Percentiles rank a stretch among this genome's conserved stretches.
Conservation (phyloP, 2,888 invertebrate species). For the Rhamnusium bicolor region DNA sequence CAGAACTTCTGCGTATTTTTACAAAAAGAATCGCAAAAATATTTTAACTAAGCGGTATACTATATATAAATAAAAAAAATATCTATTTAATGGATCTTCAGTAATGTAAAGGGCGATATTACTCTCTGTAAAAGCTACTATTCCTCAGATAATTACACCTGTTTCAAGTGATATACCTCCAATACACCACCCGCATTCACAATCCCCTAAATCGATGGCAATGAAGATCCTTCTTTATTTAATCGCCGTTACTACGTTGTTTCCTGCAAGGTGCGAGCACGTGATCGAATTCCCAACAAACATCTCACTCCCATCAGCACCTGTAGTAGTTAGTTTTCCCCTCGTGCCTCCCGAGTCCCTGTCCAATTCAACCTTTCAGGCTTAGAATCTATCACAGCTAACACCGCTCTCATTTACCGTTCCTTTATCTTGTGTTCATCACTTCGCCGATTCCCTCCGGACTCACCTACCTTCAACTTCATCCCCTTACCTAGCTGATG, state of each 20-base stretch:
- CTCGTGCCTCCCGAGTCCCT: constrained; percentile 49
- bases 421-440: constrained; percentile 65
- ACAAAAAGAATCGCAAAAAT: too few species aligned
- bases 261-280: constrained; percentile 62
- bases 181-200: constrained; percentile 23
- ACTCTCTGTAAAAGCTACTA: constrained; percentile 2
- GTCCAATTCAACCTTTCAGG: constrained; percentile 55
- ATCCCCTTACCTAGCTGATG: constrained; percentile 60
- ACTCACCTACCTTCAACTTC: constrained; percentile 43
- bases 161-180: constrained; percentile 27
- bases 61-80: background rate
- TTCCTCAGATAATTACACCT: constrained; percentile 29
- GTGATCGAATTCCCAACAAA: constrained; percentile 66
- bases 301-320: constrained; percentile 59
- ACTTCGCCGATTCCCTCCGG: constrained; percentile 59
- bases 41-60: too few species aligned
- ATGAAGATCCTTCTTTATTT: constrained; percentile 48
- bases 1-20: too few species aligned
- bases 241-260: constrained; percentile 53
- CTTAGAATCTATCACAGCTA: constrained; percentile 64
- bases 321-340: constrained; percentile 60
- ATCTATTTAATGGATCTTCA: background rate
- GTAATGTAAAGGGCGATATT: constrained; percentile 7
- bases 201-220: constrained; percentile 31
- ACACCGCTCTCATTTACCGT: constrained; percentile 65